These are phyloP conservation scores for Cheirogaleus medius DNA, from an alignment of 2,113 vertebrate genomes.

Conservation along the genomic window DNA sequence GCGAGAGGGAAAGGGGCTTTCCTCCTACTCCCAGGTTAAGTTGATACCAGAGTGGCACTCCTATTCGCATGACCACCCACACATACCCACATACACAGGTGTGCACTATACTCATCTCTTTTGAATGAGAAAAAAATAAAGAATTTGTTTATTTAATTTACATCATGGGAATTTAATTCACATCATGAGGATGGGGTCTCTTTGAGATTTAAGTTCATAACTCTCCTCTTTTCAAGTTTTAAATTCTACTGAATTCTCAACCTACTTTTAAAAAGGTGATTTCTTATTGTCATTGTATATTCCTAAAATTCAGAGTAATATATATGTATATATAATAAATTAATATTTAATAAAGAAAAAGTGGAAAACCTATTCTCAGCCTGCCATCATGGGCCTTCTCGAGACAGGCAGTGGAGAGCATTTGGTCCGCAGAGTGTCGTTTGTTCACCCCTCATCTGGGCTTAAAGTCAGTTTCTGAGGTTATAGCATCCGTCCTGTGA, in stretches of 20 bases:
- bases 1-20: background rate
- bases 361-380: background rate
- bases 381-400: background rate
- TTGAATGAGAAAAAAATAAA: background rate
- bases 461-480: background rate
- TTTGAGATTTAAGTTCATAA: constrained; percentile 6
- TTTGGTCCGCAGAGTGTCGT: background rate
- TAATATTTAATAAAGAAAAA: constrained; percentile 1
- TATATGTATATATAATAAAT: background rate
- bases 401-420: background rate
- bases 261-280: background rate
- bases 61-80: rapidly evolving
- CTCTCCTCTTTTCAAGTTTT: background rate
- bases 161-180: background rate
- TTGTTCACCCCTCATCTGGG: background rate
- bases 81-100: background rate
- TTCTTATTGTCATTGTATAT: background rate
- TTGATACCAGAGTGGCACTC: background rate
- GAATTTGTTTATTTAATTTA: background rate
- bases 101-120: rapidly evolving
- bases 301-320: background rate
- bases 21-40: background rate
- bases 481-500: background rate
- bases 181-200: background rate
- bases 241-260: constrained; percentile 3